Conservation (phyloP, 1,140 invertebrate genomes). For the Lepidurus arcticus region DNA sequence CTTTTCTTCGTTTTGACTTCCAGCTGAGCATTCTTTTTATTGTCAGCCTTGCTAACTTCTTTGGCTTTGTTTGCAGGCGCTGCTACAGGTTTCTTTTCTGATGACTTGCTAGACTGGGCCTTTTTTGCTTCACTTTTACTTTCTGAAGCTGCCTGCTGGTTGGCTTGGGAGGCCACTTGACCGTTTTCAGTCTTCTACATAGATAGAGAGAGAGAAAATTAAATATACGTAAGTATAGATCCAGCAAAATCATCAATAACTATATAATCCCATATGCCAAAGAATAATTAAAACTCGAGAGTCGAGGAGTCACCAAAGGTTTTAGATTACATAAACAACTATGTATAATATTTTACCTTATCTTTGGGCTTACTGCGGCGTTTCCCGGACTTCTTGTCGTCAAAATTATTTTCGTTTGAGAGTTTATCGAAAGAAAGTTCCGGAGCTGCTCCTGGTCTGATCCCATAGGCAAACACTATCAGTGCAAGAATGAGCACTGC, state of each 20-base stretch:
- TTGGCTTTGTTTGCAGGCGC: background rate
- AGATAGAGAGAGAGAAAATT: background rate
- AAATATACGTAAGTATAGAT: background rate
- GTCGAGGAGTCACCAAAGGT: no score
- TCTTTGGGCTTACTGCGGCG: conserved; percentile 26
- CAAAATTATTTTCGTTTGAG: background rate
- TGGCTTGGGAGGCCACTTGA: background rate
- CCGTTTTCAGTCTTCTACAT: background rate
- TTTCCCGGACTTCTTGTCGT: conserved; percentile 8
- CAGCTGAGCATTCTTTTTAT: background rate
- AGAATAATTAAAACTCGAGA: no score
- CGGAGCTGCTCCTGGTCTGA: conserved; percentile 25
- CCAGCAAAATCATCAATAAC: no score
- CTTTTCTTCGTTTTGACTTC: conserved; percentile 4
- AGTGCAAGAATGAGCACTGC: conserved; percentile 25
- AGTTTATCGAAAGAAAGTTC: conserved; percentile 27
- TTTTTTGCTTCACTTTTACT: background rate
- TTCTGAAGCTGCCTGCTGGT: background rate
- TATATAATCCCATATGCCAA: no score
- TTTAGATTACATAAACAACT: no score
- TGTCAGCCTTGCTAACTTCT: background rate
- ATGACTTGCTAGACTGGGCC: background rate
- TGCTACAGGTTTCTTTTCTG: background rate
- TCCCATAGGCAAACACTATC: conserved; percentile 23
- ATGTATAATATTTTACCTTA: background rate